Percentiles rank a stretch among this genome's conserved stretches.
Conservation (phyloP, 1,140 invertebrate genomes). For the Drosophila guanche region DNA sequence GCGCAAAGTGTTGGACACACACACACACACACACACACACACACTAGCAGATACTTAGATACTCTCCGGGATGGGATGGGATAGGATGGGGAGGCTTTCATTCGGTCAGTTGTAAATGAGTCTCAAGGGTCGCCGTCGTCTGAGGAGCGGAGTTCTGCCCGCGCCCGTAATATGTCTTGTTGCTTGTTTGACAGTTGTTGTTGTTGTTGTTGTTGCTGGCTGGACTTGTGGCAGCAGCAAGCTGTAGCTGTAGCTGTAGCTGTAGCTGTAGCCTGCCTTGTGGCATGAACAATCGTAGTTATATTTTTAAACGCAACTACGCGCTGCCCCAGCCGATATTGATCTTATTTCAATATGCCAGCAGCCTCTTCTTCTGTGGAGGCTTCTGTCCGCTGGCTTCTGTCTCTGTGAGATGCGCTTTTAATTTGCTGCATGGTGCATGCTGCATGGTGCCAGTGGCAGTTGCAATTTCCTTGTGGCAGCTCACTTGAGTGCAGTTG, state of each 20-base stretch:
- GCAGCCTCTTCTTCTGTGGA: conserved; percentile 17
- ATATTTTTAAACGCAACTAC: conserved; percentile 78
- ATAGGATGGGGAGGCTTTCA: conserved; percentile 15
- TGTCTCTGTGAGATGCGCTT: conserved; percentile 11
- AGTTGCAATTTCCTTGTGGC: conserved; percentile 15
- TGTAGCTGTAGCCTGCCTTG: conserved; percentile 18
- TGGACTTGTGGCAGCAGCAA: too few species aligned
- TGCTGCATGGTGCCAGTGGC: conserved; percentile 8
- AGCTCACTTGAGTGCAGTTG: conserved; percentile 23
- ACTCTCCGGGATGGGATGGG: conserved; percentile 5
- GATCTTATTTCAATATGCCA: conserved; percentile 81
- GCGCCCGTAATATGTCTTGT: conserved; percentile 81
- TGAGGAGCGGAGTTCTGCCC: conserved; percentile 32
- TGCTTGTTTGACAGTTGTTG: conserved; percentile 83
- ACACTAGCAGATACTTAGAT: conserved; percentile 27
- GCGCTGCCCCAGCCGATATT: conserved; percentile 70
- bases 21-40: conserved; percentile 27
- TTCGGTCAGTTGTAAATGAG: conserved; percentile 77
- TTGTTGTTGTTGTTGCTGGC: conserved; percentile 32
- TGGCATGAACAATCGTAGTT: conserved; percentile 70
- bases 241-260: conserved; percentile 10
- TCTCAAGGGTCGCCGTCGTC: conserved; percentile 55
- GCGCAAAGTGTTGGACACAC: conserved; percentile 66
- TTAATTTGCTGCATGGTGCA: conserved; percentile 41
- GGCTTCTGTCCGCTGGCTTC: neutral